Base-by-base conservation (phyloP, 2,888 invertebrate genomes). In the Ectobius pallidus region DNA sequence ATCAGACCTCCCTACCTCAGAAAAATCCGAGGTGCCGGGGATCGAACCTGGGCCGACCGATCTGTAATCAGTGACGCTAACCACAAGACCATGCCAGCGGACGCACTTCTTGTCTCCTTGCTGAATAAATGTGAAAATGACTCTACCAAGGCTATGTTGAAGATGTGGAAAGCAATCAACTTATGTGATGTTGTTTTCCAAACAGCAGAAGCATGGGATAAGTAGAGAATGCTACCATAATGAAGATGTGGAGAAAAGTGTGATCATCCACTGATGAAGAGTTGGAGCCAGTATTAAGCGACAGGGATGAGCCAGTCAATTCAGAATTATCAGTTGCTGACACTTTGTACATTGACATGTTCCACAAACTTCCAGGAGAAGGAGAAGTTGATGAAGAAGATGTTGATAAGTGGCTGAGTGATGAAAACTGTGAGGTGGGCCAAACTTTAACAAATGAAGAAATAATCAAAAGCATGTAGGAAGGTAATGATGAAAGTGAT, bases 361-460 rank as follows among this genome's bases (percentile, higher is more conserved):
- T 46, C 16, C 46, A 46, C 16, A 46, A 46, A n/a, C 18, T 46
- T 46, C 46, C 46, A 46, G 46, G 46, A 46, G 46, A n/a, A 46
- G 46, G 46, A 46, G 46, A 46, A 58, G 25, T 22, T 58, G 25
- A 58, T 58, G 58, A 58, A 58, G 58, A 58, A 58, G 58, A 58
- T 27, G 30, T 58, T 46, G 46, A 11, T 46, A 46, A 46, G 46
- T 46, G n/a, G 46, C 46, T 46, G 46, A n/a, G n/a, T 46, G 46
- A n/a, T 7, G 34, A 46, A 46, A 46, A 46, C 11, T 46, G 11
- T 46, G 46, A 11, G 11, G 46, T 46, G n/a, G 18, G n/a, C 3
- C 9, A 46, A 46, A n/a, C 46, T 46, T 46, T 46, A 46, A 46
- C 46, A 46, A n/a, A 46, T 46, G 46, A 46, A 46, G 46, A 46